Conservation (phyloP, 2,888 invertebrate genomes). For the Mythimna vitellina region DNA sequence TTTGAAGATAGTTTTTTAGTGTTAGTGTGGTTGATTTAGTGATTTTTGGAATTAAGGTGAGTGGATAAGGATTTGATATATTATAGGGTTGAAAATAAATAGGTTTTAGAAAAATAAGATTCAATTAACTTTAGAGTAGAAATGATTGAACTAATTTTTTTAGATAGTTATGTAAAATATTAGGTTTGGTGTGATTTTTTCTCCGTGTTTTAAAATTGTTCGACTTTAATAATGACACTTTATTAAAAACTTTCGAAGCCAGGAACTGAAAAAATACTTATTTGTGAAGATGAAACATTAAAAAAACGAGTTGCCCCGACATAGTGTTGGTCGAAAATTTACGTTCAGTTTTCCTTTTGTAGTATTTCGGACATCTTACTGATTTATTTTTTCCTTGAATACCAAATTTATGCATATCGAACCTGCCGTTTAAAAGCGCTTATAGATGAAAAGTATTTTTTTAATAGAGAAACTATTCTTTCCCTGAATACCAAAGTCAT, state of each 20-base stretch:
- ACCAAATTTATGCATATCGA: too few relatives aligned
- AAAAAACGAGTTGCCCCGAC: not conserved
- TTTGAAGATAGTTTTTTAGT: slow-evolving; percentile 26
- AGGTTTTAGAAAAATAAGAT: not conserved
- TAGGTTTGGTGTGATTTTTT: not conserved
- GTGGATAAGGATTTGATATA: slow-evolving; percentile 10
- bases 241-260: not conserved
- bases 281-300: not conserved
- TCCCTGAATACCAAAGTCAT: too few relatives aligned
- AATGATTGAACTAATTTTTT: not conserved
- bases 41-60: slow-evolving; percentile 45
- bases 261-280: not conserved
- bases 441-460: too few relatives aligned
- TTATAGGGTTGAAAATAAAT: not conserved
- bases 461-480: too few relatives aligned
- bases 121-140: too few relatives aligned
- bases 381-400: too few relatives aligned
- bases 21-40: slow-evolving; percentile 38
- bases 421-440: too few relatives aligned
- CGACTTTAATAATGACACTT: not conserved
- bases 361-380: too few relatives aligned
- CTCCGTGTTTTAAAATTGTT: not conserved
- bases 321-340: not conserved
- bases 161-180: too few relatives aligned
- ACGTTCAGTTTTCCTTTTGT: not conserved